Evolutionary conservation across 2,113 vertebrate species (phyloP), one percentile per base, ranked within the genome.

Genomic region (Syngnathus typhle): DNA sequence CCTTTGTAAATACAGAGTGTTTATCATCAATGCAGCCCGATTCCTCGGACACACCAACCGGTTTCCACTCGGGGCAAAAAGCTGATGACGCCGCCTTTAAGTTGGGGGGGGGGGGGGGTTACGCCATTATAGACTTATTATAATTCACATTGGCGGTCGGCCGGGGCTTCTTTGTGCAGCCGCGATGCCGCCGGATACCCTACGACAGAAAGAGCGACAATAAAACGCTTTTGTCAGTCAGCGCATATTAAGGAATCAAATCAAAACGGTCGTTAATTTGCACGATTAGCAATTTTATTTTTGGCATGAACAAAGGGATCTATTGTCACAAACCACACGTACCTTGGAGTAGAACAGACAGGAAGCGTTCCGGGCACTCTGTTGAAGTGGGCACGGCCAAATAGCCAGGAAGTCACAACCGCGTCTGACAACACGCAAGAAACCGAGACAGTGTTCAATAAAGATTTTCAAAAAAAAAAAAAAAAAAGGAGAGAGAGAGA

Each of bases 1-100:
- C 74, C 73, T 73, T 3, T 55, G 67, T 69, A 46, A 65, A 69
- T 32, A 79, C 78, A 78, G 81, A 82, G 68, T 51, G 70, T 64
- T 13, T 43, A 11, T 61, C 38, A 43, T 43, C 1, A 11, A 62
- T 15, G 3, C 16, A 16, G 36, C 36, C 6, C 19, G 7, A 16
- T 18, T 12, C 11, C 60, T 23, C 6, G 13, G 60, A 41, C 39
- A 43, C 60, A 41, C 23, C 23, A 79, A 69, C 69, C 27, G 23
- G 69, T 69, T 80, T 44, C 4, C 60, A 41, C 59, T 60, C 21
- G 39, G 46, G 11, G 12, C 27, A 0, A 16, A 51, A 37, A 32
- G 19, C n/a, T 5, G 56, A 52, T 56, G 32, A 9, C 5, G 61
- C 6, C 2, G 60, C 10, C 23, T 67, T 74, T 23, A 76, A n/a